These are phyloP conservation scores for Penaeus japonicus DNA, from an alignment of 1,140 invertebrate species.

Conservation along the genomic window DNA sequence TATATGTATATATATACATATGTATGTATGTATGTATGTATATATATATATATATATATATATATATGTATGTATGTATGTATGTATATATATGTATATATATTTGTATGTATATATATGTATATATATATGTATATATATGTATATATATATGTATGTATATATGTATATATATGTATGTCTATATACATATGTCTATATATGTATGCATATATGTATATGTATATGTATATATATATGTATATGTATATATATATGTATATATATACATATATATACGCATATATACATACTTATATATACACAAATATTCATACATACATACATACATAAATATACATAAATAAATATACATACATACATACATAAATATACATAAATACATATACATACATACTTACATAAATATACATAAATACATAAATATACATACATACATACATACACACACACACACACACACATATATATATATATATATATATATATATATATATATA, in stretches of 20 bases:
- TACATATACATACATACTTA: background rate
- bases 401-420: background rate
- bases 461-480: background rate
- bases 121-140: background rate
- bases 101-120: background rate
- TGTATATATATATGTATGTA: background rate
- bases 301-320: background rate
- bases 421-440: background rate
- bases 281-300: background rate
- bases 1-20: background rate
- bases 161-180: background rate
- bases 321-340: background rate
- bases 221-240: background rate
- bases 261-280: background rate
- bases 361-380: background rate
- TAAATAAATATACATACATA: background rate
- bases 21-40: background rate
- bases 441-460: background rate
- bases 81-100: background rate
- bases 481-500: background rate
- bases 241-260: background rate
- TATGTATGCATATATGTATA: background rate
- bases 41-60: background rate
- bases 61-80: background rate
- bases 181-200: background rate